Percentiles rank a stretch among this genome's conserved stretches.
These are phyloP conservation scores for Ornithoptera priamus DNA, from an alignment of 2,888 invertebrate genomes.

Conservation along the genomic window DNA sequence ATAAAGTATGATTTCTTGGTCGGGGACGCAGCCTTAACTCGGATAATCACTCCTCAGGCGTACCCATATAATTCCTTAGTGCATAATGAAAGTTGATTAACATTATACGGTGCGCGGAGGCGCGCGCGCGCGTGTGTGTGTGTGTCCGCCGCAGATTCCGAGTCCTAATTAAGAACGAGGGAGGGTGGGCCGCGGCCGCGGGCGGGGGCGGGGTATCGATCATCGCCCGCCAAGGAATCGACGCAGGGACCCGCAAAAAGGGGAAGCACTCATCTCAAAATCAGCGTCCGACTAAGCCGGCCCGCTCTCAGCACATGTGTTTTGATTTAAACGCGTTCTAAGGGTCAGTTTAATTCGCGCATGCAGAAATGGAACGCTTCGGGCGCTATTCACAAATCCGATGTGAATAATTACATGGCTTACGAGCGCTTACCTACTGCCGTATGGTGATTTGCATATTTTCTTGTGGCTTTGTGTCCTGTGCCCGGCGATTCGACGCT, in stretches of 20 bases:
- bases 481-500: constrained; percentile 29
- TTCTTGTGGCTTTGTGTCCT: constrained; percentile 70
- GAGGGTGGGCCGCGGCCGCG: constrained; percentile 70
- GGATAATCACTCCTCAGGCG: constrained; percentile 79
- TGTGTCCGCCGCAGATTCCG: constrained; percentile 91
- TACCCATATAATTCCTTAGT: constrained; percentile 80
- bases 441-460: constrained; percentile 79
- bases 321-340: constrained; percentile 75
- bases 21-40: constrained; percentile 72
- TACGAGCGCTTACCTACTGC: constrained; percentile 78
- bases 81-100: constrained; percentile 81
- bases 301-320: constrained; percentile 76
- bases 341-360: constrained; percentile 76
- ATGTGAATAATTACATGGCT: constrained; percentile 80
- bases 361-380: constrained; percentile 70
- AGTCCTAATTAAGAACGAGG: constrained; percentile 90
- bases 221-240: constrained; percentile 78
- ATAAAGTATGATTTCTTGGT: constrained; percentile 79
- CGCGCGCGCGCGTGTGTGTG: constrained; percentile 66
- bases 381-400: constrained; percentile 76
- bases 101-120: constrained; percentile 57
- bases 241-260: constrained; percentile 78
- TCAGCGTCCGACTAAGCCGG: constrained; percentile 74
- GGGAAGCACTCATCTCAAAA: constrained; percentile 76
- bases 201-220: constrained; percentile 73